Evolutionary conservation across 2,113 vertebrate species (phyloP).

Genomic region (Pseudopipra pipra): DNA sequence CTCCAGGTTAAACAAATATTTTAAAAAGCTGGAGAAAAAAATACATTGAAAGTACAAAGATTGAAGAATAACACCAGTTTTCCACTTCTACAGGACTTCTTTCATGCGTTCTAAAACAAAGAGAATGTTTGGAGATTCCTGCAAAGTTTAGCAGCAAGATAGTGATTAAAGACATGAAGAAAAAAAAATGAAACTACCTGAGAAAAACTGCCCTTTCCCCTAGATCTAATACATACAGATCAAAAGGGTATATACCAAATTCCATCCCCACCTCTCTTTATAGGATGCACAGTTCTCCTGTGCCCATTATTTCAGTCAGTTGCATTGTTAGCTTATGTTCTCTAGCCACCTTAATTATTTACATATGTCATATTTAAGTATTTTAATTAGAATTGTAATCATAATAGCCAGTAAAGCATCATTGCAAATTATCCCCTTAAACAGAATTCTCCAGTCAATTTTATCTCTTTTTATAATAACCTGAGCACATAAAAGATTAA

Average conservation of each 20-base stretch:
- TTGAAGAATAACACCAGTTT: neutral
- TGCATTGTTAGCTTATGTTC: neutral
- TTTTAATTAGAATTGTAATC: neutral
- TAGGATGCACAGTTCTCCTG: neutral
- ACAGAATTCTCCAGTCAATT: neutral
- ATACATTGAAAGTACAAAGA: neutral
- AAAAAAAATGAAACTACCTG: neutral
- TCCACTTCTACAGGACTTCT: neutral
- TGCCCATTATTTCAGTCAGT: neutral
- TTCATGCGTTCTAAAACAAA: neutral
- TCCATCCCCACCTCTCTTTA: neutral
- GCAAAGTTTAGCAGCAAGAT: neutral
- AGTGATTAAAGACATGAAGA: neutral
- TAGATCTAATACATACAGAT: neutral
- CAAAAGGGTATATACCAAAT: neutral
- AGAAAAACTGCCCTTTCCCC: neutral
- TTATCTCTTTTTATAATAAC: neutral
- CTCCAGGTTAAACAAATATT: neutral
- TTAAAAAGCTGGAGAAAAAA: neutral
- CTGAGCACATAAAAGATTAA: neutral
- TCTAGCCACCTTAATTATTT: neutral
- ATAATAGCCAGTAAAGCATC: neutral
- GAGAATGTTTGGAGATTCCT: neutral
- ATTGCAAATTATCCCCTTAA: neutral
- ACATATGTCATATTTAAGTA: neutral